Conservation (phyloP, 1,140 invertebrate species). For the Drosophila kepulauana region DNA sequence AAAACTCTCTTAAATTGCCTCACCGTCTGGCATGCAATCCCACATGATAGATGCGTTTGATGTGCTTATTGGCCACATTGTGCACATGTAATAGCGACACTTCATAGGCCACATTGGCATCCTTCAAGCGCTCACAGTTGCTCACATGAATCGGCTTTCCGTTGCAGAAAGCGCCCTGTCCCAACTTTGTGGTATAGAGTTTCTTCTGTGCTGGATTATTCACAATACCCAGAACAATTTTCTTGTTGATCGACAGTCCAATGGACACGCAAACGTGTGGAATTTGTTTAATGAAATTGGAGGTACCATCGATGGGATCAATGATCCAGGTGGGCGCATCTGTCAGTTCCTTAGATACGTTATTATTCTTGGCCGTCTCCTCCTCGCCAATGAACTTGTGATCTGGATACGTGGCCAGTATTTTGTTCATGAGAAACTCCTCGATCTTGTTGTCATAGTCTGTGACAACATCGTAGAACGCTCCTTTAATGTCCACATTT, state of each 20-base stretch:
- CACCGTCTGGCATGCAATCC: slow-evolving; percentile 75
- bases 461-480: slow-evolving; percentile 92
- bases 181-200: slow-evolving; percentile 89
- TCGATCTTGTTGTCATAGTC: slow-evolving; percentile 93
- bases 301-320: slow-evolving; percentile 91
- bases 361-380: slow-evolving; percentile 87
- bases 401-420: slow-evolving; percentile 88
- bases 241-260: slow-evolving; percentile 89
- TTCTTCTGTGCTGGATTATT: slow-evolving; percentile 92
- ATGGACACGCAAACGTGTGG: slow-evolving; percentile 89
- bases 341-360: slow-evolving; percentile 88
- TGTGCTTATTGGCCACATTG: slow-evolving; percentile 75
- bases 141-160: slow-evolving; percentile 86
- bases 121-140: slow-evolving; percentile 54
- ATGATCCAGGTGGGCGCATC: slow-evolving; percentile 96
- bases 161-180: slow-evolving; percentile 91
- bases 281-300: slow-evolving; percentile 90
- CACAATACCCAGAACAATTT: slow-evolving; percentile 89
- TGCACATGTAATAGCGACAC: slow-evolving; percentile 76
- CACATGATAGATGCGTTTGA: slow-evolving; percentile 80
- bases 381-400: slow-evolving; percentile 96
- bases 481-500: slow-evolving; percentile 87
- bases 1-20: slow-evolving; percentile 7
- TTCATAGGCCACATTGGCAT: slow-evolving; percentile 83
- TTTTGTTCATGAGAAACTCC: slow-evolving; percentile 89